Percentiles rank a stretch among this genome's conserved stretches.
Evolutionary conservation across 2,797 vertebrate species (phyloP).

Genomic region (Sebastes matsubarae): DNA sequence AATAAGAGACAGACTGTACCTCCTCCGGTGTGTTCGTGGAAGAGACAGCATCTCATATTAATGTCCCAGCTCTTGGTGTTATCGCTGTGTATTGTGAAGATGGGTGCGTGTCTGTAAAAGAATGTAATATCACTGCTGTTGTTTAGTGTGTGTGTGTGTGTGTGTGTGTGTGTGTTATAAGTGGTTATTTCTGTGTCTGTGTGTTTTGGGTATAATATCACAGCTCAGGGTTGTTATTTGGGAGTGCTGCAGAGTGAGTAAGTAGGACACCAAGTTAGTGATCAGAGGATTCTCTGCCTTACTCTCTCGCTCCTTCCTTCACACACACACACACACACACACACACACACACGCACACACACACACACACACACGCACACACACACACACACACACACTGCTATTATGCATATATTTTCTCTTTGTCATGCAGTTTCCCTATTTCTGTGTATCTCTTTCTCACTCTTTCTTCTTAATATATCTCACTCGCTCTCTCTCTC

Average conservation of each 20-base stretch:
- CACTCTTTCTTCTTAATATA: conserved; percentile 17
- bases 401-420: conserved; percentile 20
- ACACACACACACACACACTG: neutral
- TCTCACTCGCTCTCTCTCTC: neutral
- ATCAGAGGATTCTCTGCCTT: conserved; percentile 55
- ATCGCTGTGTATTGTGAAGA: conserved; percentile 25
- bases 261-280: conserved; percentile 69
- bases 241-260: conserved; percentile 61
- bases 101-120: conserved; percentile 18
- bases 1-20: conserved; percentile 17
- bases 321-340: neutral
- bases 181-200: conserved; percentile 24
- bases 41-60: conserved; percentile 22
- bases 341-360: neutral
- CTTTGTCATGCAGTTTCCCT: conserved; percentile 29
- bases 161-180: neutral
- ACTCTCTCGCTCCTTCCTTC: conserved; percentile 4
- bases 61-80: conserved; percentile 33
- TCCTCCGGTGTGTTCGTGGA: conserved; percentile 15
- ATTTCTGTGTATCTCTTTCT: conserved; percentile 19
- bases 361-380: neutral
- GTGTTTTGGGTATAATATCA: conserved; percentile 47
- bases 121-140: conserved; percentile 4
- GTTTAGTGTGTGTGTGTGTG: neutral
- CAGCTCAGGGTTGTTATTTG: conserved; percentile 60